These are phyloP conservation scores for Montipora sp. DNA, from an alignment of 64 coral and sea anemone genomes.

Conservation along the genomic window DNA sequence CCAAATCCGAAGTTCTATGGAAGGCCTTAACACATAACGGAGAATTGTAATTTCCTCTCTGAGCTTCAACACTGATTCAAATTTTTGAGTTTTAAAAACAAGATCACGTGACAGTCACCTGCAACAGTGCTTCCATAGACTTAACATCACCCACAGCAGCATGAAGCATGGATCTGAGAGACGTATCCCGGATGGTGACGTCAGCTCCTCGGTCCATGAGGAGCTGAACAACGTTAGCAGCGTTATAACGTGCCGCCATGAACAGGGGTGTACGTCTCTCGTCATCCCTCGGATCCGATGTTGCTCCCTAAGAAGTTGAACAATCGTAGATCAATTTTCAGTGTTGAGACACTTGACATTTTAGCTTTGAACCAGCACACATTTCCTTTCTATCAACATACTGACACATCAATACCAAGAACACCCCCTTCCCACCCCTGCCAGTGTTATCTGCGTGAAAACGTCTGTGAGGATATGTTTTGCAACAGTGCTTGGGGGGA, in stretches of 20 bases:
- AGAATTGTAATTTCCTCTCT: no score
- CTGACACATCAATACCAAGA: no score
- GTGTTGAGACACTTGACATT: neutral
- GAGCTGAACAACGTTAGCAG: conserved; percentile 54
- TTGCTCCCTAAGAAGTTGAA: conserved; percentile 33
- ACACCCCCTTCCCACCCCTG: no score
- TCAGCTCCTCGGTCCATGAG: conserved; percentile 66
- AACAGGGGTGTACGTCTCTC: conserved; percentile 66
- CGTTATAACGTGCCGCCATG: conserved; percentile 56
- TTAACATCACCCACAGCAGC: conserved; percentile 52
- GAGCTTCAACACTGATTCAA: no score
- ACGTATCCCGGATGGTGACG: conserved; percentile 56
- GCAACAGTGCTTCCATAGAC: conserved; percentile 58
- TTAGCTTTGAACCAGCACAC: neutral
- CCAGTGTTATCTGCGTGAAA: no score
- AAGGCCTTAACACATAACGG: no score
- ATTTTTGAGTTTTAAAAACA: no score
- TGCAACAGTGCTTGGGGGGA: no score
- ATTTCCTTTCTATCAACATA: no score
- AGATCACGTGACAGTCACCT: conserved; percentile 12
- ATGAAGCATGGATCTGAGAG: conserved; percentile 58
- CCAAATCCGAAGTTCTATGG: no score
- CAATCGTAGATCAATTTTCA: no score
- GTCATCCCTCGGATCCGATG: conserved; percentile 59
- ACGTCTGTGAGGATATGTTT: no score